phyloP scores from a whole-genome alignment of 2,797 vertebrate species.

The Lagothrix lagotricha region DNA sequence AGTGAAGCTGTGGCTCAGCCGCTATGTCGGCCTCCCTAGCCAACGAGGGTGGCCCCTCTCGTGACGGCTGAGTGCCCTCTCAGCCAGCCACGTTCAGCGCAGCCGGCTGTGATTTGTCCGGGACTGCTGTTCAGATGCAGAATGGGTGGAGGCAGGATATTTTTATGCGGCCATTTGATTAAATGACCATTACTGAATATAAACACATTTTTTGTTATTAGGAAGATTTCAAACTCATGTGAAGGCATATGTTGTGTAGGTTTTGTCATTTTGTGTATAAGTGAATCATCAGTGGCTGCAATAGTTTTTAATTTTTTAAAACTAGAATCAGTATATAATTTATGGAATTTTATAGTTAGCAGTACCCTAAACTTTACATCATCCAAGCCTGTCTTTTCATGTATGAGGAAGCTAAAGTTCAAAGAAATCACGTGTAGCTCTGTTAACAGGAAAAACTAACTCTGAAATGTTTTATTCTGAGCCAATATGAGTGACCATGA shows the following conservation, averaged over 20 bases:
- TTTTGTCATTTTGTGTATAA: background rate
- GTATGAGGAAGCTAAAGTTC: background rate
- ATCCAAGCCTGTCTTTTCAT: background rate
- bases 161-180: background rate
- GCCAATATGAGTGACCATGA: background rate
- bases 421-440: background rate
- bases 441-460: background rate
- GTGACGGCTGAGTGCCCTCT: background rate
- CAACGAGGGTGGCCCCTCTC: background rate
- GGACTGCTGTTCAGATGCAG: background rate
- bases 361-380: background rate
- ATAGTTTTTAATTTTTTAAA: background rate
- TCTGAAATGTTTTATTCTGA: background rate
- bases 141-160: background rate
- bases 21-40: no score
- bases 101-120: fast-evolving
- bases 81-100: background rate
- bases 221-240: background rate
- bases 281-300: background rate
- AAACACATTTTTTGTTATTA: background rate
- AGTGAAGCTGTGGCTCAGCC: background rate
- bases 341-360: background rate
- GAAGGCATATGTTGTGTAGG: background rate
- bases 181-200: background rate
- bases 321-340: background rate